These are phyloP conservation scores for Pseudococcus longispinus DNA, from an alignment of 2,888 invertebrate genomes.

Conservation along the genomic window DNA sequence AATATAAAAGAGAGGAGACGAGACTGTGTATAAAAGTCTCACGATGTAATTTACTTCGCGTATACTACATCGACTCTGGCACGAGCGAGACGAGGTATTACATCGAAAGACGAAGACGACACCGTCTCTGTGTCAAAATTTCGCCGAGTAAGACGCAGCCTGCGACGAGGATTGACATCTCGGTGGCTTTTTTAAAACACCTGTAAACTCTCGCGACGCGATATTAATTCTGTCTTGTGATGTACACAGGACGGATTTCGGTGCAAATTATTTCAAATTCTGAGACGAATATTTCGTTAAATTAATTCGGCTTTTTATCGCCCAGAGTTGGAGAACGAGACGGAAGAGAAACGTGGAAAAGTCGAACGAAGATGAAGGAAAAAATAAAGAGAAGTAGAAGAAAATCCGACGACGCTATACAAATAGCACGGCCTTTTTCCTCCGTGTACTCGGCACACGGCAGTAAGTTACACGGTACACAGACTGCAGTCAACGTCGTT, in stretches of 20 bases:
- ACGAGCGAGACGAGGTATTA: not conserved
- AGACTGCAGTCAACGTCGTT: not conserved
- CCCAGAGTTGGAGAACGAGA: not conserved
- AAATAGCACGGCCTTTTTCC: not conserved
- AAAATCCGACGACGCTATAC: not conserved
- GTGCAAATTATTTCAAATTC: not conserved
- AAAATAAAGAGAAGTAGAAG: not conserved
- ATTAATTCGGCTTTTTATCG: not conserved
- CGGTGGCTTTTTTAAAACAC: not conserved
- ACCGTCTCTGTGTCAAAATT: not conserved
- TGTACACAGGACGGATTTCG: not conserved
- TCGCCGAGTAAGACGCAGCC: not conserved
- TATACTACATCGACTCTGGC: not conserved
- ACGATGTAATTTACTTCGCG: conserved; percentile 26
- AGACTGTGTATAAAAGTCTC: not conserved
- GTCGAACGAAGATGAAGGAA: not conserved
- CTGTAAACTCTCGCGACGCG: not conserved
- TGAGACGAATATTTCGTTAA: not conserved
- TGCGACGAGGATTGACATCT: not conserved
- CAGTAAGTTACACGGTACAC: not conserved
- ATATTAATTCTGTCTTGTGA: not conserved
- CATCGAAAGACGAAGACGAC: not conserved
- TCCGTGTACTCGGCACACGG: not conserved
- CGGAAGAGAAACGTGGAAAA: not conserved
- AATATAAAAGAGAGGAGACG: not conserved